These are phyloP conservation scores for Trypoxylon attenuatum DNA, from an alignment of 2,888 invertebrate species.

Conservation along the genomic window DNA sequence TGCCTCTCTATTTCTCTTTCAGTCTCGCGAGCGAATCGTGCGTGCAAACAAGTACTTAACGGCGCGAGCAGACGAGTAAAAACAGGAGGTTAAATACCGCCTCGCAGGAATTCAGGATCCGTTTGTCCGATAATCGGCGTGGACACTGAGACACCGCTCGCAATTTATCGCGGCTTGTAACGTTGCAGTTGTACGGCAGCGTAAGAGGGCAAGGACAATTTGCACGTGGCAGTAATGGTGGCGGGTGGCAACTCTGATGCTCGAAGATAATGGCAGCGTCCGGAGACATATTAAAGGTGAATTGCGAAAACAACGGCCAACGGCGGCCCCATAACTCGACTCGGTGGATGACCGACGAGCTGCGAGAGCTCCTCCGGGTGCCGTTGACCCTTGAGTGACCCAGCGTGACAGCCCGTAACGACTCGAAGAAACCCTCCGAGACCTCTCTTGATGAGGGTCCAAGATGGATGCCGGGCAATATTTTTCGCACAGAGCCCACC, in stretches of 20 bases:
- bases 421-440: conserved; percentile 60
- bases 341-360: conserved; percentile 56
- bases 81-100: neutral
- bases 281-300: conserved; percentile 59
- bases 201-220: conserved; percentile 42
- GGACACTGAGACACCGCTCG: conserved; percentile 8
- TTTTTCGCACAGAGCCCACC: conserved; percentile 52
- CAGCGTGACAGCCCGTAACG: conserved; percentile 61
- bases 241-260: too few relatives aligned
- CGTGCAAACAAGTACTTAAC: neutral
- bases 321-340: conserved; percentile 48
- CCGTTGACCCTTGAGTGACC: conserved; percentile 66
- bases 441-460: conserved; percentile 69
- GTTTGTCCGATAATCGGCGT: neutral
- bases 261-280: conserved; percentile 53
- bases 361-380: conserved; percentile 60
- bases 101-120: neutral
- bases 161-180: neutral
- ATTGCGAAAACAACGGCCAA: conserved; percentile 55
- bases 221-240: conserved; percentile 46
- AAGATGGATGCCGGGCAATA: conserved; percentile 68
- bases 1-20: too few relatives aligned
- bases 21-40: neutral
- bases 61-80: neutral
- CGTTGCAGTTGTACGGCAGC: conserved; percentile 33